Conservation (phyloP, 2,113 vertebrate species). For the Ciconia maguari region DNA sequence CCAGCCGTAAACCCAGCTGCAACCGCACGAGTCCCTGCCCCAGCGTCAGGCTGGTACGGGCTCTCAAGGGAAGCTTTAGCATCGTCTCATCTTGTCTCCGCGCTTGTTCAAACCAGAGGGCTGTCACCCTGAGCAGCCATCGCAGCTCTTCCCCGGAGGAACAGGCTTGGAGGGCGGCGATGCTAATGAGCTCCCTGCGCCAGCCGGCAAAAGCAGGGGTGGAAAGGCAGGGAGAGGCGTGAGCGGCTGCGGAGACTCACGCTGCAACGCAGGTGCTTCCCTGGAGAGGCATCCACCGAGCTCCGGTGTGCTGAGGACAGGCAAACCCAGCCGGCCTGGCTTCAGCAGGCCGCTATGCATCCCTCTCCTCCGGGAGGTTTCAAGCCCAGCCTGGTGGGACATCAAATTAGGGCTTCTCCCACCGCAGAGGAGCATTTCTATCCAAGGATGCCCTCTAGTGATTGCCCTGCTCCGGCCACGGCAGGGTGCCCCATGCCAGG, state of each 20-base stretch:
- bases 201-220: background rate
- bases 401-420: background rate
- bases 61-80: background rate
- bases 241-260: rapidly evolving
- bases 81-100: background rate
- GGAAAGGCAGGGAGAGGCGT: background rate
- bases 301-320: rapidly evolving
- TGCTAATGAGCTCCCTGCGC: background rate
- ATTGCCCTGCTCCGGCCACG: background rate
- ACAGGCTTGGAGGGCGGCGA: rapidly evolving
- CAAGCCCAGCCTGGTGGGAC: background rate
- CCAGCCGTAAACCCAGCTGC: rapidly evolving
- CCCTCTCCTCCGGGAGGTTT: rapidly evolving
- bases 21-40: rapidly evolving
- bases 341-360: background rate
- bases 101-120: background rate
- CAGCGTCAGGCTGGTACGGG: rapidly evolving
- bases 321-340: background rate
- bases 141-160: background rate
- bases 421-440: background rate
- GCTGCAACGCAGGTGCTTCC: background rate
- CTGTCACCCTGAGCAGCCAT: background rate
- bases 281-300: background rate
- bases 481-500: rapidly evolving
- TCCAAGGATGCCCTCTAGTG: conserved; percentile 63